Evolutionary conservation across 2,888 invertebrate species (phyloP).

Genomic region (Octodonta nipae): DNA sequence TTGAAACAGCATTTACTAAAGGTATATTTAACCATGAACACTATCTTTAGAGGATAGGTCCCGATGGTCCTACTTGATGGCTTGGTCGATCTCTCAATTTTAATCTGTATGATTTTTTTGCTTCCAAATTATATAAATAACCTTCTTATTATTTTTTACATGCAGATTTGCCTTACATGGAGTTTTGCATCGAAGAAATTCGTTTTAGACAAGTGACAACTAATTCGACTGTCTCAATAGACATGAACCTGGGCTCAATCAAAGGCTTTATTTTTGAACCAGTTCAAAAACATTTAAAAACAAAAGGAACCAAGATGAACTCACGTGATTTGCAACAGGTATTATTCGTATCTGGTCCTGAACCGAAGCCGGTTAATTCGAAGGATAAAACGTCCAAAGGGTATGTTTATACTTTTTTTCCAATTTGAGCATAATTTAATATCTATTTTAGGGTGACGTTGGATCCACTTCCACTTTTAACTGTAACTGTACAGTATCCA

Average conservation of each 20-base stretch:
- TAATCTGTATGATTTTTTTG: neutral
- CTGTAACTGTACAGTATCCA: constrained; percentile 36
- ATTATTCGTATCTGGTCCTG: constrained; percentile 43
- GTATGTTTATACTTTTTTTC: too few relatives aligned
- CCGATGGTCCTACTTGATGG: too few relatives aligned
- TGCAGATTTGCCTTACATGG: constrained; percentile 48
- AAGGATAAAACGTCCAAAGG: too few relatives aligned
- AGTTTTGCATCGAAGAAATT: constrained; percentile 45
- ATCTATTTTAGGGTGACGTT: constrained; percentile 13
- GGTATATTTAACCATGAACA: too few relatives aligned
- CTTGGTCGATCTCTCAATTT: too few relatives aligned
- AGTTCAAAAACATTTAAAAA: constrained; percentile 13
- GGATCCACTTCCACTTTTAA: constrained; percentile 29
- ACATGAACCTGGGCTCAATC: constrained; percentile 33
- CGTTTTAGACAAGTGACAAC: constrained; percentile 30
- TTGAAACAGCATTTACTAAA: too few relatives aligned
- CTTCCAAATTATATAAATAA: neutral
- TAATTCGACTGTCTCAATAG: constrained; percentile 32
- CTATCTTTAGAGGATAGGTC: too few relatives aligned
- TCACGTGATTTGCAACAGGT: constrained; percentile 35
- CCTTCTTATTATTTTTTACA: constrained; percentile 6
- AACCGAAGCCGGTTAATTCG: constrained; percentile 22
- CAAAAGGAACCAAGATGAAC: constrained; percentile 4
- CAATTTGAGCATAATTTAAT: constrained; percentile 2
- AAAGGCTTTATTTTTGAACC: constrained; percentile 41